Evolutionary conservation across 2,797 vertebrate genomes (phyloP).

Genomic region (Eulemur coronatus): DNA sequence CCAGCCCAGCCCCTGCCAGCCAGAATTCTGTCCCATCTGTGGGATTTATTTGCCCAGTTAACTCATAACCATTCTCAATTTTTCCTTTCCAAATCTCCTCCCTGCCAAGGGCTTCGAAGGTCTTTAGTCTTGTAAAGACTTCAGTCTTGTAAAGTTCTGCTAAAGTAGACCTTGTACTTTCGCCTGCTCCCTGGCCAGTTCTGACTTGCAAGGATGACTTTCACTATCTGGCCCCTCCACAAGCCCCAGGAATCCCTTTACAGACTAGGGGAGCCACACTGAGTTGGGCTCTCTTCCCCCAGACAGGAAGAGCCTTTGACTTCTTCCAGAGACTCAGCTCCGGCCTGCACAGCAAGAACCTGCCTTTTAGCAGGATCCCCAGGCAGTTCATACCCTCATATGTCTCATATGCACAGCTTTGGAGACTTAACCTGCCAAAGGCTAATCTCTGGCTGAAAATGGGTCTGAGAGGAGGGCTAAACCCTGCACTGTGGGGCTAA

Average conservation of each 20-base stretch:
- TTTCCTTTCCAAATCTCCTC: neutral
- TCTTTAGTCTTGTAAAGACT: neutral
- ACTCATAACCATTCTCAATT: neutral
- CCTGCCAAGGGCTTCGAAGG: neutral
- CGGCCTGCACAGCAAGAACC: neutral
- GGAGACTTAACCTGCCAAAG: neutral
- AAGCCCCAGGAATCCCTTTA: neutral
- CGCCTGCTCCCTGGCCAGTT: neutral
- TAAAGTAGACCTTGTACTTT: neutral
- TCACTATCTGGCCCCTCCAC: neutral
- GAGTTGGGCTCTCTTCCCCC: neutral
- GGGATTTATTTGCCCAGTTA: neutral
- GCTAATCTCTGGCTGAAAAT: neutral
- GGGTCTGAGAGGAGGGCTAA: neutral
- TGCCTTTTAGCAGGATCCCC: neutral
- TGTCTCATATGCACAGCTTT: neutral
- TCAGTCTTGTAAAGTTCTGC: neutral
- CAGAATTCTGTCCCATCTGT: neutral
- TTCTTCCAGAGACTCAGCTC: neutral
- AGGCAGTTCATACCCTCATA: too few relatives aligned
- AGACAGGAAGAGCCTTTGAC: neutral
- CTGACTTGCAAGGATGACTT: neutral
- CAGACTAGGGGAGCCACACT: neutral
- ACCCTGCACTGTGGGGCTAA: neutral
- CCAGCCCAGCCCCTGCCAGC: neutral